Conservation (phyloP, 2,888 invertebrate genomes). For the Pseudoips prasinana region DNA sequence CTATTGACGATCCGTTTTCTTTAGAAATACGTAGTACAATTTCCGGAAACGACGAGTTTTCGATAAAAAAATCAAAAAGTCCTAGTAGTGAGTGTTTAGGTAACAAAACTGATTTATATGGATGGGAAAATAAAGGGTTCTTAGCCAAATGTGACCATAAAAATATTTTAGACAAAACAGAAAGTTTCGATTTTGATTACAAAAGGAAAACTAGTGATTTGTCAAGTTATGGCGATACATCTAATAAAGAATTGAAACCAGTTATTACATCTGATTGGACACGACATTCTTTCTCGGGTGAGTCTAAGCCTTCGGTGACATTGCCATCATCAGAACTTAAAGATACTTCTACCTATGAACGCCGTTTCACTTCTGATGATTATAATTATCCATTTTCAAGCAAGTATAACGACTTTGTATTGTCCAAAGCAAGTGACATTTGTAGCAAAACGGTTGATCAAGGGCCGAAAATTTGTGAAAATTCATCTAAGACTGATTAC, state of each 20-base stretch:
- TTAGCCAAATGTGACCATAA: constrained; percentile 62
- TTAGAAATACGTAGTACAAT: constrained; percentile 51
- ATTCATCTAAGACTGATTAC: constrained; percentile 69
- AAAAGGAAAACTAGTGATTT: constrained; percentile 45
- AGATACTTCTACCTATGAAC: constrained; percentile 57
- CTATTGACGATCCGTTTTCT: constrained; percentile 74
- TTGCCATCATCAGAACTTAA: constrained; percentile 60
- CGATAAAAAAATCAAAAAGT: constrained; percentile 54
- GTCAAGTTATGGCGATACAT: constrained; percentile 36
- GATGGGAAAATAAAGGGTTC: constrained; percentile 80
- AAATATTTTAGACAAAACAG: constrained; percentile 43
- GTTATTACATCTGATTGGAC: constrained; percentile 50
- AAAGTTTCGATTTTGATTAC: constrained; percentile 43
- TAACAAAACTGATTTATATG: constrained; percentile 75
- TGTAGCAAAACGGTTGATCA: constrained; percentile 65
- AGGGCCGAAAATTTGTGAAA: constrained; percentile 66
- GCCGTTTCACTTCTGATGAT: constrained; percentile 57
- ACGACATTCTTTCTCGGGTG: constrained; percentile 64
- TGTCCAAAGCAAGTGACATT: constrained; percentile 67
- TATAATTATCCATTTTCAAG: constrained; percentile 63
- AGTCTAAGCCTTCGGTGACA: constrained; percentile 59
- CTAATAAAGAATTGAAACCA: constrained; percentile 42
- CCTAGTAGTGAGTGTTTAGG: constrained; percentile 66
- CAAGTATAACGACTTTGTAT: constrained; percentile 69
- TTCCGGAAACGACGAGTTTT: constrained; percentile 42